Percentiles rank a stretch among this genome's conserved stretches.
These are phyloP conservation scores for Phylloscopus whistleri DNA, from an alignment of 2,113 vertebrate species.

Conservation along the genomic window DNA sequence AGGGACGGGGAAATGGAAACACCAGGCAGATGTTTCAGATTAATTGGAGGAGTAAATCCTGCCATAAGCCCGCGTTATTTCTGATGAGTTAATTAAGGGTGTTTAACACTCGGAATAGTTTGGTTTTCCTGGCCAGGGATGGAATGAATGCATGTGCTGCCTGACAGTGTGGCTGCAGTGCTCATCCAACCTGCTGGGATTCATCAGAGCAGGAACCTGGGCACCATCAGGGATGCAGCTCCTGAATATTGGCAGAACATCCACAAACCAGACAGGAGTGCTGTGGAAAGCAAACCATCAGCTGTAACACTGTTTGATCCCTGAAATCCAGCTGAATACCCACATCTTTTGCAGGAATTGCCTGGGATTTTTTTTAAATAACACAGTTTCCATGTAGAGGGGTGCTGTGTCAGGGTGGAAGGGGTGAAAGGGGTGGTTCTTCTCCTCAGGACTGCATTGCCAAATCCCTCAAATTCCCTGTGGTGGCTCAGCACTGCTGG, in stretches of 20 bases:
- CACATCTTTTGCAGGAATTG: background rate
- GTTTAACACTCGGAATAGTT: background rate
- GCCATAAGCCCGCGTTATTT: fast-evolving
- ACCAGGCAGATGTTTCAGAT: background rate
- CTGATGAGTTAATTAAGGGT: background rate
- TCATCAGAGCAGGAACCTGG: background rate
- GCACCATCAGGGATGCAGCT: background rate
- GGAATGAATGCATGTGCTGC: background rate
- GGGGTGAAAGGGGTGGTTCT: too few relatives aligned
- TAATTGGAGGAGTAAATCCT: background rate
- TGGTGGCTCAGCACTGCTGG: background rate
- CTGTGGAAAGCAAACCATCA: background rate
- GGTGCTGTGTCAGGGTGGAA: background rate
- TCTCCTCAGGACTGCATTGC: background rate
- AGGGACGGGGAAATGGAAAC: background rate
- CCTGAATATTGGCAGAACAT: background rate
- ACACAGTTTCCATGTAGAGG: fast-evolving
- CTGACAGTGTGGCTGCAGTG: background rate
- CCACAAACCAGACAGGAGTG: background rate
- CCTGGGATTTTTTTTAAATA: background rate
- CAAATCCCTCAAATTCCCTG: background rate
- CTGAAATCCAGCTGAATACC: fast-evolving
- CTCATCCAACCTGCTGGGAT: background rate
- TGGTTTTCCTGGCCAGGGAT: background rate
- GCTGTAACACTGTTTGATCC: background rate